These are phyloP conservation scores for Phytoseiulus persimilis DNA, from an alignment of 2,888 invertebrate species.

Conservation along the genomic window DNA sequence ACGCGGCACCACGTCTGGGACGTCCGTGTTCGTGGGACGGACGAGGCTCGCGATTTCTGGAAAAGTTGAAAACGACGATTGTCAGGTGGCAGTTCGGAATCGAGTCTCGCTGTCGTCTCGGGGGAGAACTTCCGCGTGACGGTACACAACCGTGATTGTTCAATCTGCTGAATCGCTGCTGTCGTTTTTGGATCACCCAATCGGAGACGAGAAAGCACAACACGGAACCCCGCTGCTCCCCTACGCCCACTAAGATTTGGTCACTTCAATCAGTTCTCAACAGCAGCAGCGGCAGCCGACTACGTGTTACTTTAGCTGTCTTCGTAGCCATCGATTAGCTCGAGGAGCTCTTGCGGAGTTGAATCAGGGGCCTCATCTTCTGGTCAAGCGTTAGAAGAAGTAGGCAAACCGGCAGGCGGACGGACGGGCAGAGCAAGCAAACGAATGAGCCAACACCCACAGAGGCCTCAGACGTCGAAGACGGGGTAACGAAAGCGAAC, in stretches of 20 bases:
- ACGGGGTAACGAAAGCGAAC: neutral
- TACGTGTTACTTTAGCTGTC: slow-evolving; percentile 5
- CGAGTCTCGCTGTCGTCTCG: too few species aligned
- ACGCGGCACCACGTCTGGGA: slow-evolving; percentile 19
- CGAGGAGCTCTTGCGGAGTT: neutral
- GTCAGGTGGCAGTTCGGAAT: neutral
- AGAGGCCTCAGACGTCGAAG: slow-evolving; percentile 5
- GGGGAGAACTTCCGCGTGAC: too few species aligned
- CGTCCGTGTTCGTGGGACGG: neutral
- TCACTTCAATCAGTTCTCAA: neutral
- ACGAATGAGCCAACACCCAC: neutral
- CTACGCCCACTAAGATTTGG: neutral
- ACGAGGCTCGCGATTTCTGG: neutral
- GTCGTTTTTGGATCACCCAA: neutral
- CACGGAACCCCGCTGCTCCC: neutral
- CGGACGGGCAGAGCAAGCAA: neutral
- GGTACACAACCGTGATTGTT: too few species aligned
- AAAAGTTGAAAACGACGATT: neutral
- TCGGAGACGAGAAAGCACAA: neutral
- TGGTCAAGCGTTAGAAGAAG: neutral
- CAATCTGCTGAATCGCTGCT: neutral
- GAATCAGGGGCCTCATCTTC: slow-evolving; percentile 5
- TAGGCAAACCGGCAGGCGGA: neutral
- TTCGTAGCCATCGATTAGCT: slow-evolving; percentile 5
- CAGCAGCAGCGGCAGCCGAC: neutral